Percentiles rank a stretch among this genome's conserved stretches.
phyloP scores from a whole-genome alignment of 2,888 invertebrate genomes.

The Eupeodes latifasciatus region DNA sequence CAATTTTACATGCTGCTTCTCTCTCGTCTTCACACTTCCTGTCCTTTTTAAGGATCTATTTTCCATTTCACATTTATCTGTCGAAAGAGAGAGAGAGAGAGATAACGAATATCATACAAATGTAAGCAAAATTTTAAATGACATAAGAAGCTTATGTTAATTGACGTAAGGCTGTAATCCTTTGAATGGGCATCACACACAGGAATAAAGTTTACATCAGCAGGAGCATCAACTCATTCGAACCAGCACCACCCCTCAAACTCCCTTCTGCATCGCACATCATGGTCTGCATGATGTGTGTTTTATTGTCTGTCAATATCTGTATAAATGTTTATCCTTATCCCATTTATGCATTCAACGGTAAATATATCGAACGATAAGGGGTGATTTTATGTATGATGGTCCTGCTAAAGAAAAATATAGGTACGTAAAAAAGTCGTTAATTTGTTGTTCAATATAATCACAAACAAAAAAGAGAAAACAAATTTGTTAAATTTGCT shows the following conservation, averaged over 20 bases:
- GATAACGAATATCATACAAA: slow-evolving; percentile 50
- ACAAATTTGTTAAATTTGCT: slow-evolving; percentile 45
- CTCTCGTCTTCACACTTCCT: neutral
- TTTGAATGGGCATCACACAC: slow-evolving; percentile 72
- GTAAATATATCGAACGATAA: slow-evolving; percentile 69
- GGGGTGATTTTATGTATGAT: slow-evolving; percentile 42
- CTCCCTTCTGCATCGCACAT: slow-evolving; percentile 23
- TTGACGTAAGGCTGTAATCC: slow-evolving; percentile 78
- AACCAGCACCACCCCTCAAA: neutral
- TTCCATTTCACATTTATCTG: neutral
- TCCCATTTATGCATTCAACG: slow-evolving; percentile 54
- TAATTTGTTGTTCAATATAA: slow-evolving; percentile 34
- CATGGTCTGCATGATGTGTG: neutral
- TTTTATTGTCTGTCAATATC: slow-evolving; percentile 40
- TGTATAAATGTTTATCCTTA: slow-evolving; percentile 49
- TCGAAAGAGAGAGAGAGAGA: no score
- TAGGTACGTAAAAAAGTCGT: slow-evolving; percentile 35
- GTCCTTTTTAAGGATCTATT: slow-evolving; percentile 24
- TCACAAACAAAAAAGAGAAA: slow-evolving; percentile 35
- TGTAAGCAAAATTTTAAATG: slow-evolving; percentile 77
- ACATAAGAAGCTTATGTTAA: slow-evolving; percentile 78
- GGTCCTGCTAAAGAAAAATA: neutral
- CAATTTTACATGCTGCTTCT: slow-evolving; percentile 27
- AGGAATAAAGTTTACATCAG: slow-evolving; percentile 64
- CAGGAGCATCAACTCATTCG: neutral